Evolutionary conservation across 2,113 vertebrate species (phyloP).

Genomic region (Bucco capensis): DNA sequence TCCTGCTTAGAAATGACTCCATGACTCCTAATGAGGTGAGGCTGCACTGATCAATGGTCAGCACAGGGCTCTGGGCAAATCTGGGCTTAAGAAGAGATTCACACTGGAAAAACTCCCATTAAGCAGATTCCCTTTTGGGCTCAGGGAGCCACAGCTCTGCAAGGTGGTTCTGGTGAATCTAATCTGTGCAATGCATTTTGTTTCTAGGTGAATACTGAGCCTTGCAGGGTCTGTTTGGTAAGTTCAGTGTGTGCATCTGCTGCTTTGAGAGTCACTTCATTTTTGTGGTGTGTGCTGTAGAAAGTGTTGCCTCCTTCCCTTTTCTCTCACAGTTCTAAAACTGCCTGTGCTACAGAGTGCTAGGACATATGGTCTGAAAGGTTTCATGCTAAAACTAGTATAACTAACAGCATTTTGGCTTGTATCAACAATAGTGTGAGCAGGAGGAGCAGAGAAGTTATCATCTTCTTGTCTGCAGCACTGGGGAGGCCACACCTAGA

Average conservation of each 20-base stretch:
- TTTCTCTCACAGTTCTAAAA: background rate
- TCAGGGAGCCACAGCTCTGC: background rate
- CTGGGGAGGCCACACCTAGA: no score
- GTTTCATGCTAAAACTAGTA: background rate
- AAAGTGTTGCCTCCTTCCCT: background rate
- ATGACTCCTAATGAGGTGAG: slow-evolving; percentile 88
- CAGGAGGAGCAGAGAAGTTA: no score
- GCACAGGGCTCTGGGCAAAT: background rate
- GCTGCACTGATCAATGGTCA: background rate
- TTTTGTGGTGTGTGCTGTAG: background rate
- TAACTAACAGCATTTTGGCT: no score
- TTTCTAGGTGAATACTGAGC: slow-evolving; percentile 20
- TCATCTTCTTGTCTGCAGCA: no score
- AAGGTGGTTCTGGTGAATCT: background rate
- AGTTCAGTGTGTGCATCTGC: background rate
- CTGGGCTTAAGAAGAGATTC: background rate
- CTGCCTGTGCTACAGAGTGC: background rate
- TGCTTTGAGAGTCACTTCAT: background rate
- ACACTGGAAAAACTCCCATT: background rate
- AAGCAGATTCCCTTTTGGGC: background rate
- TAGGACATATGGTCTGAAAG: background rate
- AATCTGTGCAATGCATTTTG: background rate
- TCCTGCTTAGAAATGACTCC: slow-evolving; percentile 88
- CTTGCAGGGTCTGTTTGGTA: slow-evolving; percentile 4
- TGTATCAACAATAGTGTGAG: no score